A percentile compares a stretch with the other conserved stretches of the same genome.
These are phyloP conservation scores for Amiota communis DNA, from an alignment of 2,888 invertebrate species.

Conservation along the genomic window DNA sequence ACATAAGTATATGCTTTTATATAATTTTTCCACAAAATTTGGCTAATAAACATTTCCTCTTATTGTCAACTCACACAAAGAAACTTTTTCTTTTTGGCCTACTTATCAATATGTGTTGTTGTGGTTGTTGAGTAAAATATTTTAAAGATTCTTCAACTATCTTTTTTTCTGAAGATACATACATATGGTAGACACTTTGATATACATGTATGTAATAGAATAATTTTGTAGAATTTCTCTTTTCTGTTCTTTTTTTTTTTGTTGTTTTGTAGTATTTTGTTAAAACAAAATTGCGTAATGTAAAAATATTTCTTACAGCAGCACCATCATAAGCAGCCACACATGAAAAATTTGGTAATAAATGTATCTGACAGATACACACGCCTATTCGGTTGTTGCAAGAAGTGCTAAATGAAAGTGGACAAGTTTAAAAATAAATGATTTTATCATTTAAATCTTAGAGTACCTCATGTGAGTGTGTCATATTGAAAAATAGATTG, in stretches of 20 bases:
- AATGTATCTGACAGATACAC: conserved; percentile 7
- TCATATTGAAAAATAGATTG: neutral
- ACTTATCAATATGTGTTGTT: neutral
- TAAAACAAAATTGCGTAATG: conserved; percentile 6
- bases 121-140: neutral
- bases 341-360: conserved; percentile 10
- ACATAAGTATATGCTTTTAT: neutral
- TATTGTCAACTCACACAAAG: neutral
- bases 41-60: neutral
- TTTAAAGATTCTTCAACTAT: neutral
- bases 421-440: conserved; percentile 11
- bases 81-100: neutral
- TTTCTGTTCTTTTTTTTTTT: neutral
- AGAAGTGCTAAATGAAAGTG: neutral
- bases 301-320: conserved; percentile 14
- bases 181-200: no score
- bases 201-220: neutral
- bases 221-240: neutral
- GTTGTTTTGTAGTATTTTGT: neutral
- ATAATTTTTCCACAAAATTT: neutral
- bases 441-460: neutral
- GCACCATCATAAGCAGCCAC: neutral
- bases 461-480: neutral
- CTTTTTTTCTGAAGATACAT: no score
- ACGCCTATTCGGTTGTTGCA: neutral